These are phyloP conservation scores for Paramormyrops hopkinsi DNA, from an alignment of 2,797 vertebrate genomes.

Conservation along the genomic window DNA sequence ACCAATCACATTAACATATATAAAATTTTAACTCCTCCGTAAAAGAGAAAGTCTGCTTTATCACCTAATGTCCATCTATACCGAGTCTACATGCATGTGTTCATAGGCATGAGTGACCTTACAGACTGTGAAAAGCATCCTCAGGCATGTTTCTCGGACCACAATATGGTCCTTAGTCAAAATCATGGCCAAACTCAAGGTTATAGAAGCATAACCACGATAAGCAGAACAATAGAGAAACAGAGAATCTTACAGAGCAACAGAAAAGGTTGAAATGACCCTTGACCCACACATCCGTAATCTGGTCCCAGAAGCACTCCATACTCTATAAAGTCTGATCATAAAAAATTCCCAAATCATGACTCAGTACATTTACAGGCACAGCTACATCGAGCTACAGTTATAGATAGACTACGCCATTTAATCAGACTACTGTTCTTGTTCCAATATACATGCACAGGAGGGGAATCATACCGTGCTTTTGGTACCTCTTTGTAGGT, in stretches of 20 bases:
- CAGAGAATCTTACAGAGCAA: background rate
- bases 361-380: background rate
- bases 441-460: too few relatives aligned
- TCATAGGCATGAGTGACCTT: background rate
- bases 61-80: background rate
- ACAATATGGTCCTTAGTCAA: background rate
- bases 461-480: too few relatives aligned
- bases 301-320: background rate
- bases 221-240: background rate
- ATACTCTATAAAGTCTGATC: background rate
- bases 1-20: background rate
- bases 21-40: background rate
- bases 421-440: too few relatives aligned
- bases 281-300: background rate
- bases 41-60: background rate
- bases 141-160: background rate
- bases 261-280: background rate
- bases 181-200: background rate
- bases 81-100: background rate
- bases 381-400: too few relatives aligned
- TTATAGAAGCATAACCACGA: background rate
- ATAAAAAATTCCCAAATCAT: background rate
- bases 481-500: too few relatives aligned
- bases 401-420: too few relatives aligned
- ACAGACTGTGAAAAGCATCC: background rate